Evolutionary conservation across 2,888 invertebrate species (phyloP), one percentile per base, ranked within the genome.

Genomic region (Pogonocherus hispidulus): DNA sequence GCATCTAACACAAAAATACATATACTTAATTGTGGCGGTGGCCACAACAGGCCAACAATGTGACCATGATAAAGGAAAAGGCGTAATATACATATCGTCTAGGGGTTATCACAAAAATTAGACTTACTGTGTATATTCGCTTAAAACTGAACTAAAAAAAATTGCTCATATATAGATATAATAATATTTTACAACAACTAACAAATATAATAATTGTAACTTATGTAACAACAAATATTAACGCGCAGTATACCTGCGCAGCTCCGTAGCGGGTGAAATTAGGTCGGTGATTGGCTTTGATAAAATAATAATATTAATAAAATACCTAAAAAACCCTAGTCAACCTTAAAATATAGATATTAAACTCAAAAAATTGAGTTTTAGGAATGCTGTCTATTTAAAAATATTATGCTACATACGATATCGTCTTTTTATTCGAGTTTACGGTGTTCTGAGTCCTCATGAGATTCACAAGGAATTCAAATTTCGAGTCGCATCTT

Each of bases 91-190:
- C 37, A 55, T 14, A 55, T 27, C 52, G 32, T 3, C 32, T 27
- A 55, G 5, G 41, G 41, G 41, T 20, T 41, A 55, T 55, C 55
- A 55, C 55, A 55, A 55, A 20, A 55, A 55, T 55, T 55, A 55
- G 55, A 55, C 41, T 41, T 35, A 37, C 37, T n/a, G 55, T 55
- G 37, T 55, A 37, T 55, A 41, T 37, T 37, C 20, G 8, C 32
- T 18, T 19, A 37, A 55, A 54, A 14, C 27, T 51, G n/a, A 51
- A 16, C 11, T 37, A n/a, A 19, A 16, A 54, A 18, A 32, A 35
- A 27, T 27, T 52, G 51, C 51, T 23, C 23, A 32, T 46, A 54
- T 52, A 32, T 35, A 54, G 32, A 54, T n/a, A n/a, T 54, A 54
- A 54, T 54, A 18, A 37, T 54, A 54, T 41, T 2, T 37, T 55